Percentiles rank a stretch among this genome's conserved stretches.
Evolutionary conservation across 1,140 invertebrate genomes (phyloP).

Genomic region (Drosophila melanica): DNA sequence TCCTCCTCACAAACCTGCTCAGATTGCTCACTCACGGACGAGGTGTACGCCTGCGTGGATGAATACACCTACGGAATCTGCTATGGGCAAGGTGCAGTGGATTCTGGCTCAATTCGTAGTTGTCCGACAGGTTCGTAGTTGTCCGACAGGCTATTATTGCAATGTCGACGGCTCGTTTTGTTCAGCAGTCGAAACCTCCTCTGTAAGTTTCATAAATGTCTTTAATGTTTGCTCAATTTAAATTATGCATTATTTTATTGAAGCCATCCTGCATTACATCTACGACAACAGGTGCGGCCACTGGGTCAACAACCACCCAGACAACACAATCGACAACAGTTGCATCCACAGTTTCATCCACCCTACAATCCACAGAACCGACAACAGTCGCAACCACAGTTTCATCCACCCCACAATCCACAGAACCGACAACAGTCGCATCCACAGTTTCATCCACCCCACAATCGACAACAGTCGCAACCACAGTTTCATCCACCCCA

Average conservation of each 20-base stretch:
- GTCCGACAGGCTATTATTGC: constrained; percentile 42
- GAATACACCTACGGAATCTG: constrained; percentile 55
- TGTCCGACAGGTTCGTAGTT: constrained; percentile 30
- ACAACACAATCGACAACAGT: constrained; percentile 22
- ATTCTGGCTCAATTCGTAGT: not conserved
- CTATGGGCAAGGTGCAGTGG: constrained; percentile 1
- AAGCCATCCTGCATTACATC: constrained; percentile 26
- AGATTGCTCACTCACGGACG: constrained; percentile 40
- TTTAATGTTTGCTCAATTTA: not conserved
- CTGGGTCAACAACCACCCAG: not conserved
- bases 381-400: not conserved
- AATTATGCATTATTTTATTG: not conserved
- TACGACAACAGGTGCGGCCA: not conserved
- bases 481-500: constrained; percentile 19
- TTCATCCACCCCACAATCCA: no score
- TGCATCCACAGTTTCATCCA: not conserved
- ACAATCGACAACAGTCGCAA: not conserved
- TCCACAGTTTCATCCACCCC: not conserved
- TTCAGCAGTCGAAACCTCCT: constrained; percentile 19
- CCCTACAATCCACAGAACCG: not conserved
- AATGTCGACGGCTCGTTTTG: constrained; percentile 36
- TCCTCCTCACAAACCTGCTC: constrained; percentile 30
- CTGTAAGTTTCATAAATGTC: constrained; percentile 14
- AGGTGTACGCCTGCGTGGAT: constrained; percentile 47
- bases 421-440: no score